Evolutionary conservation across 2,113 vertebrate species (phyloP).

Genomic region (Scopus umbretta): DNA sequence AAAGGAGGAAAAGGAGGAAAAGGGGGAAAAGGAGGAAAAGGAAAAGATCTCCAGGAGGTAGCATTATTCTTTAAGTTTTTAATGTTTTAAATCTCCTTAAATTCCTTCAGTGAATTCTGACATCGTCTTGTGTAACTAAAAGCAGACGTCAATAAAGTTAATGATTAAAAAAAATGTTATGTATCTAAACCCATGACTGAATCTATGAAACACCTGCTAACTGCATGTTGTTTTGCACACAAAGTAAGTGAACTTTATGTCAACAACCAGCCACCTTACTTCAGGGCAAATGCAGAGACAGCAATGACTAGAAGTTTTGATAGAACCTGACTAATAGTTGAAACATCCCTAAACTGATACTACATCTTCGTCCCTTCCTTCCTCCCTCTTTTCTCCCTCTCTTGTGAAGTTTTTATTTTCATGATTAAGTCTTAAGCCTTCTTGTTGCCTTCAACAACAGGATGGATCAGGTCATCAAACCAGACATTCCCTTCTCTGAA

Average conservation of each 20-base stretch:
- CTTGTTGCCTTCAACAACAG: neutral
- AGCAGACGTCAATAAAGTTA: neutral
- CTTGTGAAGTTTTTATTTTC: neutral
- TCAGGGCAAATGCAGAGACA: neutral
- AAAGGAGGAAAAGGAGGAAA: no score
- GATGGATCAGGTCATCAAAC: neutral
- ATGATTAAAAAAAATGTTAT: neutral
- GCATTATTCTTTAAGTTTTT: neutral
- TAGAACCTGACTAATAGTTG: neutral
- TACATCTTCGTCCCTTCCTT: neutral
- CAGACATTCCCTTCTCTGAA: neutral
- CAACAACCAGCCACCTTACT: neutral
- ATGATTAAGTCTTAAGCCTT: neutral
- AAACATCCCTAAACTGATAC: neutral
- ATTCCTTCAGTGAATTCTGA: neutral
- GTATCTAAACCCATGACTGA: neutral
- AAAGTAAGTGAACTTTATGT: neutral
- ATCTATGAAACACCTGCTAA: neutral
- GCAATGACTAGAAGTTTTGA: neutral
- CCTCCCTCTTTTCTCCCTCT: neutral
- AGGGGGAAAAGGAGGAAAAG: accelerated
- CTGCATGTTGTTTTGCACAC: neutral
- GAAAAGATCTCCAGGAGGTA: neutral
- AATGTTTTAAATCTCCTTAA: neutral
- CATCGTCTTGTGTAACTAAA: neutral